phyloP scores from a whole-genome alignment of 2,888 invertebrate genomes.

The Sycophila texana region DNA sequence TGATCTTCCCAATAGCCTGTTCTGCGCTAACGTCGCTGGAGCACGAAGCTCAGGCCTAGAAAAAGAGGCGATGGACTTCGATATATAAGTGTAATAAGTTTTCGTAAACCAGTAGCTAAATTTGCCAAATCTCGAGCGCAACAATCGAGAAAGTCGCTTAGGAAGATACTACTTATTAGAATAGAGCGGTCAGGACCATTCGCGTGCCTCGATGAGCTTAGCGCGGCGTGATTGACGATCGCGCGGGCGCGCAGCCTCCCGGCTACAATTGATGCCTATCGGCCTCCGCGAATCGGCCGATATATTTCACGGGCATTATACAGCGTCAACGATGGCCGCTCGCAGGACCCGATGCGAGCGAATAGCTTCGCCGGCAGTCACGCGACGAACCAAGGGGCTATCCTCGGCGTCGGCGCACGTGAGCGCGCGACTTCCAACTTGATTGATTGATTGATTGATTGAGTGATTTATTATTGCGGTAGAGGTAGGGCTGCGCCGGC shows the following conservation, averaged over 20 bases:
- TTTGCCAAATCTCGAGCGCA: background rate
- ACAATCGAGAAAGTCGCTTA: background rate
- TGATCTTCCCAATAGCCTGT: too few species aligned
- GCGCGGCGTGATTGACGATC: constrained; percentile 10
- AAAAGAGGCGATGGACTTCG: background rate
- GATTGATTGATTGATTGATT: constrained; percentile 34
- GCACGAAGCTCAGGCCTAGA: background rate
- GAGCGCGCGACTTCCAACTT: background rate
- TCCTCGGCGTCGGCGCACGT: background rate
- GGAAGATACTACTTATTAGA: background rate
- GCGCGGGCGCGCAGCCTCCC: background rate
- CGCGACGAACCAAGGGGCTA: too few species aligned
- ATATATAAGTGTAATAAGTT: background rate
- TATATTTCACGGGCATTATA: background rate
- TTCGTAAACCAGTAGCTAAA: background rate
- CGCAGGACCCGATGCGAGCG: background rate
- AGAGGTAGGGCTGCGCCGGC: too few species aligned
- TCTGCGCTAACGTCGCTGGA: background rate
- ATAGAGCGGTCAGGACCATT: background rate
- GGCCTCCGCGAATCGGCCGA: constrained; percentile 3
- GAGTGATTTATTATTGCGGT: constrained; percentile 42
- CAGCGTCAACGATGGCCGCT: background rate
- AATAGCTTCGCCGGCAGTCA: too few species aligned
- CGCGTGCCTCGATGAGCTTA: background rate
- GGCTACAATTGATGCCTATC: background rate